Evolutionary conservation across 35 echinoderm and acorn worm species (phyloP).

Genomic region (Eucidaris tribuloides): DNA sequence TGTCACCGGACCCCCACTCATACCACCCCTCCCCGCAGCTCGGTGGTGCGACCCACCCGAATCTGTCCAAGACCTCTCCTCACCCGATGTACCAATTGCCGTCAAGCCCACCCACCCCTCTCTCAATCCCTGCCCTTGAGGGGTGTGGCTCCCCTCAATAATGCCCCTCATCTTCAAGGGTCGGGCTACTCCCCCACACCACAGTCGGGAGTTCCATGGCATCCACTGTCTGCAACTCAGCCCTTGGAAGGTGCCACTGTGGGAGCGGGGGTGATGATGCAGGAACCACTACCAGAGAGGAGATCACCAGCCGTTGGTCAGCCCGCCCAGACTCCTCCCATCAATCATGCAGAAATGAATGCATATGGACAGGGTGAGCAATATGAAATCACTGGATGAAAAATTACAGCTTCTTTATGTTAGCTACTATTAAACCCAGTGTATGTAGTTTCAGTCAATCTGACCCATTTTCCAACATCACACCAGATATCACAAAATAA

Average conservation of each 20-base stretch:
- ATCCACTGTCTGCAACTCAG: not conserved
- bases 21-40: slow-evolving; percentile 6
- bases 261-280: not conserved
- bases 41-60: not conserved
- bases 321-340: not conserved
- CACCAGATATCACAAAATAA: too few relatives aligned
- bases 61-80: not conserved
- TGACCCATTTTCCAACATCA: too few relatives aligned
- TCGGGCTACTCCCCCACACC: not conserved
- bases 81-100: not conserved
- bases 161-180: not conserved
- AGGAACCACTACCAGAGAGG: slow-evolving; percentile 15
- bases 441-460: too few relatives aligned
- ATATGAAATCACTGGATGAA: too few relatives aligned
- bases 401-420: too few relatives aligned
- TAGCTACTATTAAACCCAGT: too few relatives aligned
- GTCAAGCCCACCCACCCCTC: not conserved
- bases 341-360: not conserved
- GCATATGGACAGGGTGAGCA: not conserved
- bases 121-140: not conserved
- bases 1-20: not conserved
- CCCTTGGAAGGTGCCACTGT: not conserved
- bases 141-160: not conserved
- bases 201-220: not conserved
- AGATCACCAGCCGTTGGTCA: slow-evolving; percentile 15